These are phyloP conservation scores for Drosophila punjabiensis DNA, from an alignment of 1,140 invertebrate genomes.

Conservation along the genomic window DNA sequence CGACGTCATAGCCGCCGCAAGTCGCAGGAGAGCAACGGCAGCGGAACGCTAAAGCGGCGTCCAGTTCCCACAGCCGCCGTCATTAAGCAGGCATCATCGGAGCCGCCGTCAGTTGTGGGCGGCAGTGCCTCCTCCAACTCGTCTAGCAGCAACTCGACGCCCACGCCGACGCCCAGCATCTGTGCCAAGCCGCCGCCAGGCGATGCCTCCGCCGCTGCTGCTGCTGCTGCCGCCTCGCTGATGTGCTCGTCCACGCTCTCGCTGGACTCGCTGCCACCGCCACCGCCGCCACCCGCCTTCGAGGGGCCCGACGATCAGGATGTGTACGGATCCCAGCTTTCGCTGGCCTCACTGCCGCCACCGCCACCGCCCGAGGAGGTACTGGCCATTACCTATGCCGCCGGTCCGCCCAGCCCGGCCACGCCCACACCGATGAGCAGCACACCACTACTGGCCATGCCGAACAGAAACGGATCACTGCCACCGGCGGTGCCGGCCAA, in stretches of 20 bases:
- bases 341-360: slow-evolving; percentile 89
- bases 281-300: slow-evolving; percentile 90
- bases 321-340: slow-evolving; percentile 89
- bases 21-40: slow-evolving; percentile 88
- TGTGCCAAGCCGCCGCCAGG: slow-evolving; percentile 66
- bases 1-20: slow-evolving; percentile 87
- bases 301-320: slow-evolving; percentile 87
- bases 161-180: slow-evolving; percentile 80
- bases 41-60: slow-evolving; percentile 87
- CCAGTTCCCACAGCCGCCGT: slow-evolving; percentile 49
- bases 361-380: slow-evolving; percentile 88
- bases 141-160: slow-evolving; percentile 80
- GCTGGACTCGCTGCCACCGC: slow-evolving; percentile 91
- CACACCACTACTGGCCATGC: slow-evolving; percentile 24
- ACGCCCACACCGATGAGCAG: slow-evolving; percentile 38
- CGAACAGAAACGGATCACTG: slow-evolving; percentile 61
- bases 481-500: slow-evolving; percentile 81
- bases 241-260: slow-evolving; percentile 92
- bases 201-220: neutral
- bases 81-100: slow-evolving; percentile 28
- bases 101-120: slow-evolving; percentile 31
- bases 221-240: slow-evolving; percentile 54
- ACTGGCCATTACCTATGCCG: slow-evolving; percentile 47
- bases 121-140: slow-evolving; percentile 68
- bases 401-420: slow-evolving; percentile 34